A percentile compares a stretch with the other conserved stretches of the same genome.
These are phyloP conservation scores for Tamias sibiricus DNA, from an alignment of 2,113 vertebrate genomes.

Conservation along the genomic window DNA sequence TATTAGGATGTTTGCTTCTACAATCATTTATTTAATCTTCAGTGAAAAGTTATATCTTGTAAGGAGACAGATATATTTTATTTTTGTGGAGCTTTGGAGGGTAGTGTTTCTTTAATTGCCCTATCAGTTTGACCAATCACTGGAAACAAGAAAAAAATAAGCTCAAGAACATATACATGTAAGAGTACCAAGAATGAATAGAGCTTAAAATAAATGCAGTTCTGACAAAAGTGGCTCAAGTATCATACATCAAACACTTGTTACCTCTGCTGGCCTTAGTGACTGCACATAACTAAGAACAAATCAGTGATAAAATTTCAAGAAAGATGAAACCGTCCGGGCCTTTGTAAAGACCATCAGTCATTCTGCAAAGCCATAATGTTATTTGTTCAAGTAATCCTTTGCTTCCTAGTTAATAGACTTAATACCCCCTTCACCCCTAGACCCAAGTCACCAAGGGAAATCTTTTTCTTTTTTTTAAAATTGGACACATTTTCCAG, in stretches of 20 bases:
- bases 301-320: conserved; percentile 97
- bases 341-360: conserved; percentile 95
- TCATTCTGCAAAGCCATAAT: conserved; percentile 91
- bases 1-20: conserved; percentile 71
- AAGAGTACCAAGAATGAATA: conserved; percentile 84
- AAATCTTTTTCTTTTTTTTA: conserved; percentile 86
- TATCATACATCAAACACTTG: conserved; percentile 97
- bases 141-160: conserved; percentile 84
- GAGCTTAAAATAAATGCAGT: conserved; percentile 90
- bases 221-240: conserved; percentile 94
- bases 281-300: conserved; percentile 96
- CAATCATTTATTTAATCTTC: conserved; percentile 87
- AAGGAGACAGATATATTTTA: conserved; percentile 79
- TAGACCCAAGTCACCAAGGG: conserved; percentile 86
- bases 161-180: conserved; percentile 78
- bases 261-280: conserved; percentile 94
- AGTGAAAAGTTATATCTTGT: conserved; percentile 69
- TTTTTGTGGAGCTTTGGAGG: conserved; percentile 83
- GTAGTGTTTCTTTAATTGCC: conserved; percentile 83
- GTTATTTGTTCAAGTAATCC: conserved; percentile 96
- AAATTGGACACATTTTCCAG: conserved; percentile 87
- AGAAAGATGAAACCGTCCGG: conserved; percentile 97
- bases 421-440: conserved; percentile 89
- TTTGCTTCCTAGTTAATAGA: conserved; percentile 95
- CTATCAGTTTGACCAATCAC: conserved; percentile 88